Evolutionary conservation across 2,888 invertebrate genomes (phyloP).

Genomic region (Nudaria mundana): DNA sequence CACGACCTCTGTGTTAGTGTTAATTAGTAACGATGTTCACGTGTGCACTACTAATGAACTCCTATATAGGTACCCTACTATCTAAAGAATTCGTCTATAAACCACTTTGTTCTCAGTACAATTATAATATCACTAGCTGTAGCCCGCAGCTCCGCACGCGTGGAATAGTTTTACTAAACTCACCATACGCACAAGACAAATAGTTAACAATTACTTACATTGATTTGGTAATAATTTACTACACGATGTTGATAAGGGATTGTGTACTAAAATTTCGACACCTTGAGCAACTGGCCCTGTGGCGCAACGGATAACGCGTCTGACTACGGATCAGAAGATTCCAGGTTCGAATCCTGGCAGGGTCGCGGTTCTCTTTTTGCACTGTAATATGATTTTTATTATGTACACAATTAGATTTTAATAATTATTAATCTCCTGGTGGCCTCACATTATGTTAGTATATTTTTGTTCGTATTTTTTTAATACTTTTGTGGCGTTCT

Average conservation of each 20-base stretch:
- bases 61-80: slow-evolving; percentile 21
- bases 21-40: slow-evolving; percentile 38
- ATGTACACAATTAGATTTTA: too few species aligned
- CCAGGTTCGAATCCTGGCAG: slow-evolving; percentile 85
- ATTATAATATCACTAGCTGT: too few species aligned
- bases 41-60: slow-evolving; percentile 33
- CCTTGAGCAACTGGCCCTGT: slow-evolving; percentile 63
- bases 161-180: too few species aligned
- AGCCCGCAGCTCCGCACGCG: too few species aligned
- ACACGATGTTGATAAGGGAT: neutral
- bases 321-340: slow-evolving; percentile 87
- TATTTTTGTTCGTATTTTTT: neutral
- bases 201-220: too few species aligned
- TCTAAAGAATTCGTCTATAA: slow-evolving; percentile 8
- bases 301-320: slow-evolving; percentile 85
- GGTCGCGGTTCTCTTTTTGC: slow-evolving; percentile 54
- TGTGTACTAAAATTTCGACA: slow-evolving; percentile 8
- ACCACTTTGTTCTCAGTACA: too few species aligned
- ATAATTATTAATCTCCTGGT: too few species aligned
- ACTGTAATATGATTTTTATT: slow-evolving; percentile 5
- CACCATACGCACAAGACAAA: too few species aligned
- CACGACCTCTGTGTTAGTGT: slow-evolving; percentile 39
- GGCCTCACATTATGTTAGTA: too few species aligned
- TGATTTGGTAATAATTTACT: too few species aligned
- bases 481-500: too few species aligned